These are phyloP conservation scores for Strongylocentrotus purpuratus DNA, from an alignment of 35 echinoderm and acorn worm species.

Conservation along the genomic window DNA sequence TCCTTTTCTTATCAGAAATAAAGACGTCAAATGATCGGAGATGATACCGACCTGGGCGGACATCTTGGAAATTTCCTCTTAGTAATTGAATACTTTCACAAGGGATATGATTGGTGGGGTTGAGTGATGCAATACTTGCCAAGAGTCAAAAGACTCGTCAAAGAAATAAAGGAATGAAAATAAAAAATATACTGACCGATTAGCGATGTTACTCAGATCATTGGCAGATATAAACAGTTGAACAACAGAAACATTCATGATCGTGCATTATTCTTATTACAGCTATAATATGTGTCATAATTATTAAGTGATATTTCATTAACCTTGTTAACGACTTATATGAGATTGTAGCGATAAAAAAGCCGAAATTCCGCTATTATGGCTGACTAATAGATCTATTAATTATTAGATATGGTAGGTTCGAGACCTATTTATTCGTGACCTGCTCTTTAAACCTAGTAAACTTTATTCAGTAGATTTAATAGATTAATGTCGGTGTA, in stretches of 20 bases:
- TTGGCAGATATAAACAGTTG: not conserved
- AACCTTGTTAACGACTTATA: not conserved
- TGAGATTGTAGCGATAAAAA: not conserved
- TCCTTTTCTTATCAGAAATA: constrained; percentile 3
- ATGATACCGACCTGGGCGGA: not conserved
- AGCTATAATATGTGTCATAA: too few species aligned
- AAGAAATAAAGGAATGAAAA: not conserved
- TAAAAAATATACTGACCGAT: not conserved
- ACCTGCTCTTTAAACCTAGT: not conserved
- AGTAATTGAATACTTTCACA: constrained; percentile 30
- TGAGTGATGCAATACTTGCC: not conserved
- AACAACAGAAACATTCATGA: not conserved
- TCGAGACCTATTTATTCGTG: too few species aligned
- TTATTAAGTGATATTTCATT: too few species aligned
- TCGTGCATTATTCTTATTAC: not conserved
- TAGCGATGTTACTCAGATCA: not conserved
- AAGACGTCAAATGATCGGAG: not conserved
- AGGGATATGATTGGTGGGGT: not conserved
- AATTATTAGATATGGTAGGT: not conserved
- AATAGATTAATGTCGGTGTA: not conserved
- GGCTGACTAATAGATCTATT: not conserved
- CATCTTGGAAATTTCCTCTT: not conserved
- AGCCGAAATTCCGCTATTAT: not conserved
- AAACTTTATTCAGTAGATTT: not conserved
- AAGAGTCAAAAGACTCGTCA: not conserved